A percentile compares a stretch with the other conserved stretches of the same genome.
Conservation (phyloP, 2,113 vertebrate species). For the Chroicocephalus ridibundus region DNA sequence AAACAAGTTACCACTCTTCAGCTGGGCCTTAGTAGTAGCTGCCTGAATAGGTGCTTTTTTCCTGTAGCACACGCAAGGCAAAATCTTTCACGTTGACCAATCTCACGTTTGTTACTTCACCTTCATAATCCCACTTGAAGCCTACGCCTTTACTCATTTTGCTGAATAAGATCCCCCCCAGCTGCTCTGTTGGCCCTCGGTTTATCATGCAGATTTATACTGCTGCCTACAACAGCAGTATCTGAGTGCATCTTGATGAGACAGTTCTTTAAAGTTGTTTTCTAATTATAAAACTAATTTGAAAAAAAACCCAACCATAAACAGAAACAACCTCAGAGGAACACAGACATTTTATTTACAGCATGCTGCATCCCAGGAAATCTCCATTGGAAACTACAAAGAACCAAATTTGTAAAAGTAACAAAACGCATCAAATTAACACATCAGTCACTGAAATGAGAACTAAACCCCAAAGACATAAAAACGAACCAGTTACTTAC, state of each 20-base stretch:
- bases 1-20: background rate
- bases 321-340: background rate
- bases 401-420: conserved; percentile 26
- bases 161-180: background rate
- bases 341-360: conserved; percentile 20
- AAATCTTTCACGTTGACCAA: background rate
- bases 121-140: background rate
- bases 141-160: background rate
- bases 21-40: background rate
- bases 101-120: background rate
- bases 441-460: conserved; percentile 34
- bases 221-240: background rate
- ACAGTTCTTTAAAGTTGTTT: background rate
- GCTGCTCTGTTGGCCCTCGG: background rate
- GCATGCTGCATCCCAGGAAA: background rate
- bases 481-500: conserved; percentile 80
- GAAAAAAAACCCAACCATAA: background rate
- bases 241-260: background rate
- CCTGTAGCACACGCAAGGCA: background rate
- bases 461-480: conserved; percentile 5
- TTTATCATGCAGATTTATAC: background rate
- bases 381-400: background rate
- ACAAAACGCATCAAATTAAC: background rate
- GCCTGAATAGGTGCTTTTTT: background rate
- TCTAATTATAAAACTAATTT: conserved; percentile 3